phyloP scores from a whole-genome alignment of 2,113 vertebrate genomes.

The Amia ocellicauda region DNA sequence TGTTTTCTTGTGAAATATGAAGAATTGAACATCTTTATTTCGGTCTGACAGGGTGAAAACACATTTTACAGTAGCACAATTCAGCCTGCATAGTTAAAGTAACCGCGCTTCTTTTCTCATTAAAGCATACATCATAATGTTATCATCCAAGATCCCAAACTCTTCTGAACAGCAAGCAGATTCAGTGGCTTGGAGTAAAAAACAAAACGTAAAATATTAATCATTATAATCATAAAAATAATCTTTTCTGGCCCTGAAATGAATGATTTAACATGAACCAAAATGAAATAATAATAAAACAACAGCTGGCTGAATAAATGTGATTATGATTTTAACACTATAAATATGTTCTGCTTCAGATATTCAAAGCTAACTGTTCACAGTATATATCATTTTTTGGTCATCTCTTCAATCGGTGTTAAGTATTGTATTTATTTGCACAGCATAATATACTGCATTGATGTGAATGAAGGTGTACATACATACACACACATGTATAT shows the following conservation, averaged over 20 bases:
- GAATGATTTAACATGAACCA: not conserved
- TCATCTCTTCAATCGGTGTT: slow-evolving; percentile 11
- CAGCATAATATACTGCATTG: not conserved
- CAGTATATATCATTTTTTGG: slow-evolving; percentile 15
- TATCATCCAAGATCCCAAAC: not conserved
- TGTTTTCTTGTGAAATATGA: no score
- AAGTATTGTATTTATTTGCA: slow-evolving; percentile 17
- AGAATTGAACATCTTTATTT: no score
- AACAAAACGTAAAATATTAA: not conserved
- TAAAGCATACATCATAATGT: slow-evolving; percentile 7
- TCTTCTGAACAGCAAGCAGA: not conserved
- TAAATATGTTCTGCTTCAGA: slow-evolving; percentile 5
- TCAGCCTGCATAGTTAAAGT: slow-evolving; percentile 17
- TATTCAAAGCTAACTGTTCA: slow-evolving; percentile 22
- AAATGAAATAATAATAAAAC: slow-evolving; percentile 11
- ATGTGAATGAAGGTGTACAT: not conserved
- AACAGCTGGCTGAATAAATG: slow-evolving; percentile 23
- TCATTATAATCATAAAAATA: no score
- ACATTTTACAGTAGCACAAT: slow-evolving; percentile 20
- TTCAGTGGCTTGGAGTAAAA: not conserved
- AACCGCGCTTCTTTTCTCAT: slow-evolving; percentile 6
- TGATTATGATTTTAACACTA: slow-evolving; percentile 4
- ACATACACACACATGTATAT: no score
- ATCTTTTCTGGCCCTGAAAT: not conserved
- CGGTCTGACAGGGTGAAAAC: slow-evolving; percentile 2